phyloP scores from a whole-genome alignment of 2,797 vertebrate species.

The Cynodonichthys magdalenae region DNA sequence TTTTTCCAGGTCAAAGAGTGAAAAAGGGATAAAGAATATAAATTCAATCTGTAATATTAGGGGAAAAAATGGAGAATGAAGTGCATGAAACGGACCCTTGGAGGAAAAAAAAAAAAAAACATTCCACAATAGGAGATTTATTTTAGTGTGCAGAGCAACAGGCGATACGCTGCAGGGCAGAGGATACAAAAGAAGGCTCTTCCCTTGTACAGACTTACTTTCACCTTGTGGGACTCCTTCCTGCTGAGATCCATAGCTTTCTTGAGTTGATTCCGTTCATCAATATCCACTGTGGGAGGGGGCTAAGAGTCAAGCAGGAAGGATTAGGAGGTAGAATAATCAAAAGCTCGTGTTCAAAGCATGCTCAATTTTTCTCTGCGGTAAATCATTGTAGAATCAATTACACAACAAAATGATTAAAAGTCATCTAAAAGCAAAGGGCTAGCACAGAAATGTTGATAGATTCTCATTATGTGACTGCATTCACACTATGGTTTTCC shows the following conservation, averaged over 20 bases:
- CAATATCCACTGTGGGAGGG: conserved; percentile 81
- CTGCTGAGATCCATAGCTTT: conserved; percentile 86
- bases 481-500: too few relatives aligned
- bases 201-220: conserved; percentile 40
- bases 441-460: not conserved
- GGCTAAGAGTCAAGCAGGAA: conserved; percentile 60
- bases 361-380: conserved; percentile 11
- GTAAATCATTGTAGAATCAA: conserved; percentile 13
- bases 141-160: conserved; percentile 42
- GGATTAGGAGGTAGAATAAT: conserved; percentile 44
- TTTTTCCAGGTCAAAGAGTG: conserved; percentile 32
- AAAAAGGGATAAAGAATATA: conserved; percentile 7
- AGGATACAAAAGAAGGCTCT: conserved; percentile 34
- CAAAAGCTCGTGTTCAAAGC: conserved; percentile 25
- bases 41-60: conserved; percentile 15
- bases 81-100: conserved; percentile 51
- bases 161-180: conserved; percentile 22
- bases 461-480: too few relatives aligned
- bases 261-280: conserved; percentile 95
- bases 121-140: conserved; percentile 8
- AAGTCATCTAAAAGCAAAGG: conserved; percentile 17
- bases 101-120: conserved; percentile 16
- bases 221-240: conserved; percentile 81
- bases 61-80: conserved; percentile 26
- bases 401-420: not conserved